Percentiles rank a stretch among this genome's conserved stretches.
Conservation (phyloP, 2,888 invertebrate genomes). For the Epirrita christyi region DNA sequence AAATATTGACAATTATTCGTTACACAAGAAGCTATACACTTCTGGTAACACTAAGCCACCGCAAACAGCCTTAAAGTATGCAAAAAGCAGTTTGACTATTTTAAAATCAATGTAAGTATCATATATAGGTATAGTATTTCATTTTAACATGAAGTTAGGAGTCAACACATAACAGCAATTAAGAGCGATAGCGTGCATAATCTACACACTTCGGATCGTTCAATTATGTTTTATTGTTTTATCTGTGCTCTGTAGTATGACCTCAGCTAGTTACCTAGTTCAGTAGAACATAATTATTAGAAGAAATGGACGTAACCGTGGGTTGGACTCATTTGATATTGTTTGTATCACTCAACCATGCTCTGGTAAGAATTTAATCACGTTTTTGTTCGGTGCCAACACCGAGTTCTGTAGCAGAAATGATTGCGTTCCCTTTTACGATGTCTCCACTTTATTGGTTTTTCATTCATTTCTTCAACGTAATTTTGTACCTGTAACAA, state of each 20-base stretch:
- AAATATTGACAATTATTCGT: too few species aligned
- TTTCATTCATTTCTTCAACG: conserved; percentile 30
- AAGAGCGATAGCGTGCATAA: too few species aligned
- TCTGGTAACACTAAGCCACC: too few species aligned
- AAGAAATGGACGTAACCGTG: conserved; percentile 49
- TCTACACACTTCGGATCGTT: neutral
- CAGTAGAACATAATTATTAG: conserved; percentile 37
- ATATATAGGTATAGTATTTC: too few species aligned
- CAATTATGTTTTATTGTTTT: neutral
- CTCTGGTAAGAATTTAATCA: conserved; percentile 55
- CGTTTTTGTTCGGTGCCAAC: conserved; percentile 33
- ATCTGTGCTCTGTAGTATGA: conserved; percentile 9
- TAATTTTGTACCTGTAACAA: conserved; percentile 22
- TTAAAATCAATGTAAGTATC: too few species aligned
- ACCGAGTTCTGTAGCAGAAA: conserved; percentile 22
- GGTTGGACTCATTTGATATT: conserved; percentile 40
- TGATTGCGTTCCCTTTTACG: conserved; percentile 28
- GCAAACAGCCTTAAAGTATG: too few species aligned
- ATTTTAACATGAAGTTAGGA: too few species aligned
- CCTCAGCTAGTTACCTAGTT: conserved; percentile 38
- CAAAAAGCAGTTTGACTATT: too few species aligned
- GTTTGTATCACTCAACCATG: conserved; percentile 48
- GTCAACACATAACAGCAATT: too few species aligned
- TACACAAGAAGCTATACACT: too few species aligned
- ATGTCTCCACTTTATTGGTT: conserved; percentile 31